Evolutionary conservation across 2,888 invertebrate species (phyloP).

Genomic region (Chrysomela aeneicollis): DNA sequence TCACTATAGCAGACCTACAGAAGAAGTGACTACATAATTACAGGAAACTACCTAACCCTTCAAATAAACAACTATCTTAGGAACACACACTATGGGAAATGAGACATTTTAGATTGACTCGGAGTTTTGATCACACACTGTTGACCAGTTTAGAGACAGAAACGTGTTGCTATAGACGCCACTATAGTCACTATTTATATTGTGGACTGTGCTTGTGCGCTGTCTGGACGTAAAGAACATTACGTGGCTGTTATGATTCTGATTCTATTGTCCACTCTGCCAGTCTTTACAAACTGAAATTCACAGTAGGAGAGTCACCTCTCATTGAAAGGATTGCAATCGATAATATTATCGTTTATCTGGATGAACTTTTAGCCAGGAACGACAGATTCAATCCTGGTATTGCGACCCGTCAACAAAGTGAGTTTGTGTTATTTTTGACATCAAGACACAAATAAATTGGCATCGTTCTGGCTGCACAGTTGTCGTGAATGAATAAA

Average conservation of each 20-base stretch:
- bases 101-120: too few relatives aligned
- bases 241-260: background rate
- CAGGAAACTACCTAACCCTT: too few relatives aligned
- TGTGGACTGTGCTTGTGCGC: background rate
- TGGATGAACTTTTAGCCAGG: background rate
- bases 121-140: too few relatives aligned
- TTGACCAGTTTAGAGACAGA: background rate
- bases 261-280: background rate
- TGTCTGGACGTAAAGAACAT: background rate
- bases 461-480: background rate
- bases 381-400: conserved; percentile 7
- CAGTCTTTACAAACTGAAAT: background rate
- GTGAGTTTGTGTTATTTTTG: conserved; percentile 27
- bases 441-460: conserved; percentile 5
- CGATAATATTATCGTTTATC: too few relatives aligned
- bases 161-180: background rate
- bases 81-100: too few relatives aligned
- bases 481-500: background rate
- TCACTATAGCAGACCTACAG: too few relatives aligned
- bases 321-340: too few relatives aligned
- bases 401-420: conserved; percentile 21
- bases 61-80: too few relatives aligned
- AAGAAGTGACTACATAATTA: too few relatives aligned
- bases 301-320: background rate
- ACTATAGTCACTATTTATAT: background rate